A percentile compares a stretch with the other conserved stretches of the same genome.
These are phyloP conservation scores for Thermophis baileyi DNA, from an alignment of 2,113 vertebrate species.

Conservation along the genomic window DNA sequence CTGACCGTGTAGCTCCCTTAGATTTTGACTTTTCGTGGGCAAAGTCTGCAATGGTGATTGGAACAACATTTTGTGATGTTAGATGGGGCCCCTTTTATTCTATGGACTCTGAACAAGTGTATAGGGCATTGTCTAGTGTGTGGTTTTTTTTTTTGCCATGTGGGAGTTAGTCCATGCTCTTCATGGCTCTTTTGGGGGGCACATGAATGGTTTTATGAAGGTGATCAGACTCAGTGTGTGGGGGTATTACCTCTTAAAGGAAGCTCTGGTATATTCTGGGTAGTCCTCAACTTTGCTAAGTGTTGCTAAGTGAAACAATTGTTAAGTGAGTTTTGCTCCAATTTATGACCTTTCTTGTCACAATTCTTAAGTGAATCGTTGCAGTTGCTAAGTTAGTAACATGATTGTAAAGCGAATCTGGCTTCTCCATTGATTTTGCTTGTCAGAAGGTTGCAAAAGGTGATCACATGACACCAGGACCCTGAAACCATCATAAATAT, in stretches of 20 bases:
- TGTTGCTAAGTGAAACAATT: too few species aligned
- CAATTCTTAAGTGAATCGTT: too few species aligned
- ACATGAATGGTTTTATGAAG: background rate
- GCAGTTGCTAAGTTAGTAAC: too few species aligned
- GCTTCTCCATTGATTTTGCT: too few species aligned
- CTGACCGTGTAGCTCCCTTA: background rate
- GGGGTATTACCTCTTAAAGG: background rate
- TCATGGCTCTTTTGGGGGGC: background rate
- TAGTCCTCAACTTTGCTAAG: too few species aligned
- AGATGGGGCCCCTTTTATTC: background rate
- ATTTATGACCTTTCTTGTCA: too few species aligned
- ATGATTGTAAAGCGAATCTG: too few species aligned
- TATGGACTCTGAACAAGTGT: background rate
- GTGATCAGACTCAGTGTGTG: background rate
- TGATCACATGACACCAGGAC: too few species aligned
- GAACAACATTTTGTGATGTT: background rate
- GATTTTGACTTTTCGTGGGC: background rate
- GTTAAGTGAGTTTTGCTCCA: too few species aligned
- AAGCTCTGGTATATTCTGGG: background rate
- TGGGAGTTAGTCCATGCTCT: background rate
- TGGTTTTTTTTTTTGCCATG: background rate
- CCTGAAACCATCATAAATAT: too few species aligned
- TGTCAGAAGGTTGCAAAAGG: too few species aligned
- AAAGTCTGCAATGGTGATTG: background rate
- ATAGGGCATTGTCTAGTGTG: background rate